Base-by-base conservation (phyloP, 2,888 invertebrate species). In the Nezara viridula region DNA sequence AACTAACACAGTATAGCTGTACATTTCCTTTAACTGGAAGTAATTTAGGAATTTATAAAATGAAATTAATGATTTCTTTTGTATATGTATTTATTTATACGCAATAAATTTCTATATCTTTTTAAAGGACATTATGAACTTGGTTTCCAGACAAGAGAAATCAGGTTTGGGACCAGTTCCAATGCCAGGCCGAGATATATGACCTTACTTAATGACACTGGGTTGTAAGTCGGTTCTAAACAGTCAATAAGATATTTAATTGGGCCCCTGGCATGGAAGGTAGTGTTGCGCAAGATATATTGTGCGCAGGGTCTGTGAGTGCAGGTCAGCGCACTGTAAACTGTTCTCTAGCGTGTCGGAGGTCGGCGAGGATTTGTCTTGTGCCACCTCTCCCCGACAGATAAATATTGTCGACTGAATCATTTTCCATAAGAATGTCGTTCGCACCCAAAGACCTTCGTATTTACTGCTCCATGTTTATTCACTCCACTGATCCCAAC, bases 261-360 rank as follows among this genome's bases (percentile, higher is more conserved):
- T 81, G 81, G 81, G 81, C 14, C 14, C 81, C 81, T 44, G 44
- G 81, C 44, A 81, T 73, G 66, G 66, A 60, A 81, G 81, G 44
- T 47, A n/a, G 81, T 81, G 81, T 47, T 81, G 81, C 81, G 81
- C 81, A 81, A 81, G 81, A 81, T 81, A 81, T 81, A 81, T 81
- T 40, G 44, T 40, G 44, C 40, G 44, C n/a, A 21, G 24, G 40
- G 44, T 81, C 44, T 81, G 44, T 44, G 4, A 44, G 81, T 24
- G 44, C 40, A 47, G 81, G 81, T 81, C 81, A 81, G 81, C 81
- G 81, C 81, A 81, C 81, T 81, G 44, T 44, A 47, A 81, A 47
- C 81, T 81, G 81, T 81, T 81, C 44, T n/a, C 81, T 81, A 81
- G 81, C 81, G 81, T 81, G 40, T 81, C 81, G 19, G n/a, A 16